These are phyloP conservation scores for Antheraea assamensis DNA, from an alignment of 2,888 invertebrate genomes.

Conservation along the genomic window DNA sequence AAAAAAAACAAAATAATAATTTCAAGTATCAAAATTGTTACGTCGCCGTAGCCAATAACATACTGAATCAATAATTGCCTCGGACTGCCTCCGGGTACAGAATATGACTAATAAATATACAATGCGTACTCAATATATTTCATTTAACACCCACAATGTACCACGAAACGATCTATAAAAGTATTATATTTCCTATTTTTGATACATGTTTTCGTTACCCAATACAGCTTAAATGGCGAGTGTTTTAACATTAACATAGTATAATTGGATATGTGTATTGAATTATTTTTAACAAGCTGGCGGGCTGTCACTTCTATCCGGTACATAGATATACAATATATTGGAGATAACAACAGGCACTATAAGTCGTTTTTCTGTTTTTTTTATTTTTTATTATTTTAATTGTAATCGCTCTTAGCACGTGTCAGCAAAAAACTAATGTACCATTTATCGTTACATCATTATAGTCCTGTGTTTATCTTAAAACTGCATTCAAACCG, in stretches of 20 bases:
- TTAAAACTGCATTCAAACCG: too few relatives aligned
- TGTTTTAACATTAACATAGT: background rate
- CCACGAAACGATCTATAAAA: background rate
- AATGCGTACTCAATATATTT: conserved; percentile 18
- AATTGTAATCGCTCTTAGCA: too few relatives aligned
- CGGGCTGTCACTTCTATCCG: too few relatives aligned
- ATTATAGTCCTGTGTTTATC: too few relatives aligned
- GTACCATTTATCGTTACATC: too few relatives aligned
- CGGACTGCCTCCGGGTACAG: conserved; percentile 32
- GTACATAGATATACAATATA: too few relatives aligned
- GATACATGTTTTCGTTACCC: background rate
- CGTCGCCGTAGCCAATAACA: conserved; percentile 18
- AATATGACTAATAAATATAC: conserved; percentile 27
- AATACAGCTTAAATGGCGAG: background rate
- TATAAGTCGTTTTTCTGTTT: too few relatives aligned
- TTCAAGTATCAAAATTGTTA: conserved; percentile 25
- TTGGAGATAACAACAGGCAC: too few relatives aligned
- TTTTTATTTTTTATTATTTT: too few relatives aligned
- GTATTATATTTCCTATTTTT: conserved; percentile 10
- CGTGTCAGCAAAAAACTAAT: too few relatives aligned
- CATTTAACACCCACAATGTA: conserved; percentile 15
- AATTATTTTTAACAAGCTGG: too few relatives aligned
- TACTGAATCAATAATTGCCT: conserved; percentile 43
- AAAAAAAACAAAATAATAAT: background rate
- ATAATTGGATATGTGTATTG: too few relatives aligned